A percentile compares a stretch with the other conserved stretches of the same genome.
phyloP scores from a whole-genome alignment of 2,888 invertebrate species.

The Fissipunctia ypsillon region DNA sequence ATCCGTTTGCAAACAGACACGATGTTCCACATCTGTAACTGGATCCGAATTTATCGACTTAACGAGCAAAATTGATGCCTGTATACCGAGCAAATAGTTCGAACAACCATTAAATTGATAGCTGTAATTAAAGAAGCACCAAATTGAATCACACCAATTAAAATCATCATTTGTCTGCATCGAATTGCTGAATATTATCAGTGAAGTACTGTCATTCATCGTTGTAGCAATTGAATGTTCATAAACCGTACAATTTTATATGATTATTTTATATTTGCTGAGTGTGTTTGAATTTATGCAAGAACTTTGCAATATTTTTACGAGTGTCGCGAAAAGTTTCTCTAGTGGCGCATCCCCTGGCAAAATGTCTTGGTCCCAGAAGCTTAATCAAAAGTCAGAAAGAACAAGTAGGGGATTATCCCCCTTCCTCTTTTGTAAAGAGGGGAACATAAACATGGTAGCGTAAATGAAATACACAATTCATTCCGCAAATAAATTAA shows the following conservation, averaged over 20 bases:
- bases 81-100: conserved; percentile 47
- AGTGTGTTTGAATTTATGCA: background rate
- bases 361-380: conserved; percentile 18
- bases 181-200: conserved; percentile 29
- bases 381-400: conserved; percentile 21
- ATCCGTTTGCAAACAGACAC: conserved; percentile 6
- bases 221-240: background rate
- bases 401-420: conserved; percentile 34
- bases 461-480: conserved; percentile 34
- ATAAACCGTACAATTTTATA: background rate
- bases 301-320: conserved; percentile 1
- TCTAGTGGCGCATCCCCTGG: background rate
- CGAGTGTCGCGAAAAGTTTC: background rate
- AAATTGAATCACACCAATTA: conserved; percentile 56
- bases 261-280: background rate
- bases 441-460: conserved; percentile 21
- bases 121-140: conserved; percentile 59
- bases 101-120: conserved; percentile 56
- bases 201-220: conserved; percentile 1
- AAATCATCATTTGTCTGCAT: conserved; percentile 51
- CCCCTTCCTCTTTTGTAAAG: conserved; percentile 1
- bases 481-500: conserved; percentile 33
- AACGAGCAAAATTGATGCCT: conserved; percentile 47
- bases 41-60: conserved; percentile 39
- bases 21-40: conserved; percentile 25